Evolutionary conservation across 30 jellyfish, hydroid and myxozoan genomes (phyloP).

Genomic region (Aurelia coerulea): DNA sequence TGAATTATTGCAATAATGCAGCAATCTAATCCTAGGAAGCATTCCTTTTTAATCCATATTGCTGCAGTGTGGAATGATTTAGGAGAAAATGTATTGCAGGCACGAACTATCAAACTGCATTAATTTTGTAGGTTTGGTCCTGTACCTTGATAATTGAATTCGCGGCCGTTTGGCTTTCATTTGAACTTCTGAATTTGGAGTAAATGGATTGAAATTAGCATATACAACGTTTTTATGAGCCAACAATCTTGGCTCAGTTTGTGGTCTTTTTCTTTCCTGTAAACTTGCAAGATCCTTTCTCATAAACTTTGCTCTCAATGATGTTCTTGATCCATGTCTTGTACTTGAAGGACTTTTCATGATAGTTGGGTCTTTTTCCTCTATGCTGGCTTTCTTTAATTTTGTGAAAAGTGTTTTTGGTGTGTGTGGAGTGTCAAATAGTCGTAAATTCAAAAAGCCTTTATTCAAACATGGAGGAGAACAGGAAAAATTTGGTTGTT

Average conservation of each 20-base stretch:
- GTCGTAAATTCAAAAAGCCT: conserved; percentile 74
- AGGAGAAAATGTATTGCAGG: too few species aligned
- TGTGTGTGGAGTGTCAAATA: conserved; percentile 94
- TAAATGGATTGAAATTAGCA: conserved; percentile 92
- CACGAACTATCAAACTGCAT: too few species aligned
- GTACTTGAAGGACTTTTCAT: conserved; percentile 21
- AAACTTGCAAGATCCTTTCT: conserved; percentile 10
- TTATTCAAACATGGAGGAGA: conserved; percentile 93
- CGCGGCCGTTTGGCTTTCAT: conserved; percentile 79
- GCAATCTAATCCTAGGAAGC: too few species aligned
- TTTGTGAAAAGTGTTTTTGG: conserved; percentile 88
- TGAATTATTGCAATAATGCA: too few species aligned
- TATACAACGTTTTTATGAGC: conserved; percentile 65
- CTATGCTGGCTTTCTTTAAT: conserved; percentile 56
- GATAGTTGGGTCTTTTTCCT: conserved; percentile 26
- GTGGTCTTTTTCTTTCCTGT: conserved; percentile 69
- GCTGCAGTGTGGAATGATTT: too few species aligned
- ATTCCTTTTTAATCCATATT: too few species aligned
- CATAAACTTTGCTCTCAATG: conserved; percentile 61
- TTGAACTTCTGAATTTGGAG: conserved; percentile 77
- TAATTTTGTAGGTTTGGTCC: too few species aligned
- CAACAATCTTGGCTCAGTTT: conserved; percentile 62
- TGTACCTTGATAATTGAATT: conserved; percentile 67
- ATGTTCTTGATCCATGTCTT: conserved; percentile 26
- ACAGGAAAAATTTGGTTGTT: conserved; percentile 26